These are phyloP conservation scores for Phortica variegata DNA, from an alignment of 1,140 invertebrate species.

Conservation along the genomic window DNA sequence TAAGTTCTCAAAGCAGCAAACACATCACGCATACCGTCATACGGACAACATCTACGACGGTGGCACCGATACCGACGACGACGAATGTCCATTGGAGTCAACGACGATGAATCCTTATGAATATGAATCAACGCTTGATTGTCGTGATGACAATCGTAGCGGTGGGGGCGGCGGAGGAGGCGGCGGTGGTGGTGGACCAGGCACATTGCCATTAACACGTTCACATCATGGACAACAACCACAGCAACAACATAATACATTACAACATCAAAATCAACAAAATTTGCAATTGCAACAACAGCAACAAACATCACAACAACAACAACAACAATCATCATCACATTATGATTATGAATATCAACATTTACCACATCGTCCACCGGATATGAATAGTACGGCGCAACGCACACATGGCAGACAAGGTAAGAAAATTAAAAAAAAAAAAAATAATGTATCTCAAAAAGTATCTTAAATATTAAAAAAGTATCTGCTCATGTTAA, in stretches of 20 bases:
- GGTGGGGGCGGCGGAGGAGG: slow-evolving; percentile 30
- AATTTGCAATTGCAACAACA: slow-evolving; percentile 42
- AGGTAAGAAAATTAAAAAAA: slow-evolving; percentile 31
- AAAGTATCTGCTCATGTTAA: slow-evolving; percentile 10
- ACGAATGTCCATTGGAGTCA: slow-evolving; percentile 56
- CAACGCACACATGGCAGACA: slow-evolving; percentile 54
- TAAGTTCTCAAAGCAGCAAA: slow-evolving; percentile 56
- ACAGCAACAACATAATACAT: slow-evolving; percentile 46
- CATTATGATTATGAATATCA: slow-evolving; percentile 51
- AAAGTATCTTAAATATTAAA: slow-evolving; percentile 16
- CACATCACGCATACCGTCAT: slow-evolving; percentile 53
- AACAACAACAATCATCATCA: slow-evolving; percentile 27
- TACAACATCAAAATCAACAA: slow-evolving; percentile 54
- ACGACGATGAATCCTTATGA: slow-evolving; percentile 56
- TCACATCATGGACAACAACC: slow-evolving; percentile 14
- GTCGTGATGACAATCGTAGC: slow-evolving; percentile 32
- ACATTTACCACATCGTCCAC: slow-evolving; percentile 48
- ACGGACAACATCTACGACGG: slow-evolving; percentile 56
- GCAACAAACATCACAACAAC: slow-evolving; percentile 23
- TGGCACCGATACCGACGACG: slow-evolving; percentile 57
- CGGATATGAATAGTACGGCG: slow-evolving; percentile 38
- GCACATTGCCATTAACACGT: slow-evolving; percentile 36
- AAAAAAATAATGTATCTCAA: slow-evolving; percentile 1
- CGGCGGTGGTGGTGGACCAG: slow-evolving; percentile 4
- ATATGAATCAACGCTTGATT: slow-evolving; percentile 55